A percentile compares a stretch with the other conserved stretches of the same genome.
Evolutionary conservation across 2,888 invertebrate species (phyloP).

Genomic region (Sericinus montela): DNA sequence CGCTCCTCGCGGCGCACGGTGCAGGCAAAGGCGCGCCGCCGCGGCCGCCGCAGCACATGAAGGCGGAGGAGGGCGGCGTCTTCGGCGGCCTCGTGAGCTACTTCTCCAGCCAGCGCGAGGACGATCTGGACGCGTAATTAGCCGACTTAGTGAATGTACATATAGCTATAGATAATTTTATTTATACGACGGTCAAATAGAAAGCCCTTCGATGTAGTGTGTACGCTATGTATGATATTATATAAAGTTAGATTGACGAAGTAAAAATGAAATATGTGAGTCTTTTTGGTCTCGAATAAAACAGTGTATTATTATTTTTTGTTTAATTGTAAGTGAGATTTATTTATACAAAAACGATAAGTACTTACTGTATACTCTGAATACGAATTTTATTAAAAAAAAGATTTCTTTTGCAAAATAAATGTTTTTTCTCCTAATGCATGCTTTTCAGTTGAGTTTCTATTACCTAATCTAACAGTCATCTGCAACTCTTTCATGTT

Average conservation of each 20-base stretch:
- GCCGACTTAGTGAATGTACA: constrained; percentile 34
- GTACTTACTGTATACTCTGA: constrained; percentile 77
- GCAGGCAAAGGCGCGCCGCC: constrained; percentile 43
- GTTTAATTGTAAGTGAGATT: constrained; percentile 75
- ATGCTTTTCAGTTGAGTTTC: constrained; percentile 6
- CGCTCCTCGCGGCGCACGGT: too few relatives aligned
- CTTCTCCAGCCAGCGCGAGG: constrained; percentile 93
- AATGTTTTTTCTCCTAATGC: constrained; percentile 71
- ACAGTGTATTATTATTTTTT: constrained; percentile 67
- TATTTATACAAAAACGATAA: constrained; percentile 73
- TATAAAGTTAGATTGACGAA: constrained; percentile 39
- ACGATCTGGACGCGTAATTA: constrained; percentile 85
- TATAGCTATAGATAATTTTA: constrained; percentile 51
- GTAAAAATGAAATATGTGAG: constrained; percentile 51
- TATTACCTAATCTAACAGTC: too few relatives aligned
- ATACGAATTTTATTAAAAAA: constrained; percentile 74
- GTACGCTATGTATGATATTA: constrained; percentile 57
- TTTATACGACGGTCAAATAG: constrained; percentile 38
- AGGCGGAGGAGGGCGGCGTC: constrained; percentile 85
- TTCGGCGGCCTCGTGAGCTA: constrained; percentile 95
- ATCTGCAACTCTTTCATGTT: too few relatives aligned
- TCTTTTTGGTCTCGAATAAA: constrained; percentile 74
- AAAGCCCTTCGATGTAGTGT: constrained; percentile 28
- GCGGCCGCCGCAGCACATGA: too few relatives aligned
- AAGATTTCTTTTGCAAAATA: constrained; percentile 71